Base-by-base conservation (phyloP, 2,113 vertebrate genomes). In the Panthera tigris region DNA sequence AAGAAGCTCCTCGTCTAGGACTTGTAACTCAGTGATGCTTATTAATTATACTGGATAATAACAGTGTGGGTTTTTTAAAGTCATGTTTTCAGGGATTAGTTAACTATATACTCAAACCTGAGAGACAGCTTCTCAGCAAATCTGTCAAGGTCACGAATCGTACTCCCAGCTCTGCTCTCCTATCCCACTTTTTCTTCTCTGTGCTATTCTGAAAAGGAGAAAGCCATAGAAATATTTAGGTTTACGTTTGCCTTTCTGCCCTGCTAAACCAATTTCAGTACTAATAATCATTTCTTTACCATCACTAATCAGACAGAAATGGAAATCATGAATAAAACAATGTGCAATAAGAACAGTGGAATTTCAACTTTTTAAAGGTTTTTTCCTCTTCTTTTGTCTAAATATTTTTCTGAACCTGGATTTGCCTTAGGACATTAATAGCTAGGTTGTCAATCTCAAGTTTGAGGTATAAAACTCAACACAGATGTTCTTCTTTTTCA, bases 1-100 rank as follows among this genome's bases (percentile, higher is more conserved):
- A 11, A 95, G 87, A 94, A 57, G 85, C 93, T 84, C 39, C n/a
- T 52, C 78, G 19, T 94, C 89, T 95, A 80, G 86, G 74, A 52
- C 87, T 92, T 15, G 9, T 92, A 86, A 73, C 81, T 41, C 90
- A 39, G 57, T n/a, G 92, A 52, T 95, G 55, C 91, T 89, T 95
- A 91, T 97, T 96, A 97, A 97, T 97, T 95, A 96, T 52, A 91
- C 33, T 55, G 31, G 23, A 45, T 98, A 97, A 96, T 96, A 80
- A 96, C 25, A 79, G 81, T 69, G 65, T 91, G 45, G 79, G 73
- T 61, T 94, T 97, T 82, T 5, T 71, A 92, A 94, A 97, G 97
- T 95, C 73, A 5, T 82, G 45, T 68, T 96, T 97, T 89, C 79
- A 90, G 96, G 81, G 88, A 90, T 96, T 95, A 57, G 78, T 91